Evolutionary conservation across 2,797 vertebrate genomes (phyloP), one percentile per base, ranked within the genome.

Genomic region (Pangasius larnaudii): DNA sequence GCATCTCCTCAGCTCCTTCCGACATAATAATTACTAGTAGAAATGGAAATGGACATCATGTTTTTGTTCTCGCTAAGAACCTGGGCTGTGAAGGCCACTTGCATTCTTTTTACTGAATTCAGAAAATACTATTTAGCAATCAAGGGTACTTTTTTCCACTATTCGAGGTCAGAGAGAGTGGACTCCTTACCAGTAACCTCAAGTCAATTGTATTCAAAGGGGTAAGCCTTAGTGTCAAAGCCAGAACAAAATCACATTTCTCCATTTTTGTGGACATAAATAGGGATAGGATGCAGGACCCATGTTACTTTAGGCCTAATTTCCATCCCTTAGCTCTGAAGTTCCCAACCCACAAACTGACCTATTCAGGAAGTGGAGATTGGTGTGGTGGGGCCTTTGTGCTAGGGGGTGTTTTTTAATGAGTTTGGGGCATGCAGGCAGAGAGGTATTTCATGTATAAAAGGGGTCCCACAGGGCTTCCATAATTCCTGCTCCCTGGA

Each of bases 381-480:
- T 72, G 90, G n/a, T 90, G 85, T 93, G 93, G 65, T 91, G 89
- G 86, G 63, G 80, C 27, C 69, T 85, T 92, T 65, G 85, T 90
- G 89, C 89, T 80, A 63, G 61, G 75, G 84, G 75, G 19, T 71
- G 90, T 90, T 90, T 87, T 94, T 95, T 94, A 94, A 95, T 91
- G 91, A 92, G 92, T 88, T 87, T 36, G 14, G 33, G 91, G 88
- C 91, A 93, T 87, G 89, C 91, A 92, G 91, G 92, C 90, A 94
- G 63, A 92, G 90, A 94, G 92, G 93, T 94, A 93, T 95, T 95
- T 93, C 93, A 93, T 94, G 93, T 94, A 93, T 95, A 94, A 95
- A 94, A 88, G 85, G 85, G 87, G 91, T 93, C 93, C 91, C 22
- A 93, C 91, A 92, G 93, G 92, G 93, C 88, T 90, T 88, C 93